These are phyloP conservation scores for Ligdia adustata DNA, from an alignment of 2,888 invertebrate species.

Conservation along the genomic window DNA sequence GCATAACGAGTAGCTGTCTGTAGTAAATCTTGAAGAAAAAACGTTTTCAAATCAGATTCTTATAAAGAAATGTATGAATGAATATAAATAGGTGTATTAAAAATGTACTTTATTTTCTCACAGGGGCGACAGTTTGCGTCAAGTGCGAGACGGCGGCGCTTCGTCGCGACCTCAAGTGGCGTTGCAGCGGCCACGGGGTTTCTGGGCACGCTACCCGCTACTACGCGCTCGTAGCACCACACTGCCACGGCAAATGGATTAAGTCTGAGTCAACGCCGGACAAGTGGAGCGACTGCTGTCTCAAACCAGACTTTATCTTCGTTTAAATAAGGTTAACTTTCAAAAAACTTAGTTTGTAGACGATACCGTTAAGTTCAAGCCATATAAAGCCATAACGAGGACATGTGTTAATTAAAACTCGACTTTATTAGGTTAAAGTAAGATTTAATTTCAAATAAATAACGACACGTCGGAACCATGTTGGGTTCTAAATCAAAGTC, in stretches of 20 bases:
- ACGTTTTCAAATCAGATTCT: no score
- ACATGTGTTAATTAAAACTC: not conserved
- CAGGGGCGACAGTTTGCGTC: conserved; percentile 91
- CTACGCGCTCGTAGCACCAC: conserved; percentile 92
- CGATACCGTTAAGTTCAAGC: no score
- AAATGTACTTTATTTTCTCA: no score
- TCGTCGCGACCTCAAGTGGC: conserved; percentile 88
- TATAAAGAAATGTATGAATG: no score
- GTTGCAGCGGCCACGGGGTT: conserved; percentile 94
- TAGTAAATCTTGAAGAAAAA: no score
- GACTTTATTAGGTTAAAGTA: not conserved
- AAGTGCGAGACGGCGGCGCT: conserved; percentile 93
- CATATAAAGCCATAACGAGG: no score
- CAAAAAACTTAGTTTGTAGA: not conserved
- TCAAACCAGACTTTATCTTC: conserved; percentile 76
- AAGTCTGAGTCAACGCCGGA: conserved; percentile 74
- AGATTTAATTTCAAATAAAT: not conserved
- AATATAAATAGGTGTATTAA: no score
- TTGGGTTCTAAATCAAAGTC: no score
- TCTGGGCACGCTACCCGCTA: conserved; percentile 90
- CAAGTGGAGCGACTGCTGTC: conserved; percentile 63
- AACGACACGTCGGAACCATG: no score
- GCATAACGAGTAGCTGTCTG: no score
- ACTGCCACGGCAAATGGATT: conserved; percentile 95
- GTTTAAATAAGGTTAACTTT: conserved; percentile 52